A percentile compares a stretch with the other conserved stretches of the same genome.
phyloP scores from a whole-genome alignment of 2,797 vertebrate genomes.

The Meriones psammophilus region DNA sequence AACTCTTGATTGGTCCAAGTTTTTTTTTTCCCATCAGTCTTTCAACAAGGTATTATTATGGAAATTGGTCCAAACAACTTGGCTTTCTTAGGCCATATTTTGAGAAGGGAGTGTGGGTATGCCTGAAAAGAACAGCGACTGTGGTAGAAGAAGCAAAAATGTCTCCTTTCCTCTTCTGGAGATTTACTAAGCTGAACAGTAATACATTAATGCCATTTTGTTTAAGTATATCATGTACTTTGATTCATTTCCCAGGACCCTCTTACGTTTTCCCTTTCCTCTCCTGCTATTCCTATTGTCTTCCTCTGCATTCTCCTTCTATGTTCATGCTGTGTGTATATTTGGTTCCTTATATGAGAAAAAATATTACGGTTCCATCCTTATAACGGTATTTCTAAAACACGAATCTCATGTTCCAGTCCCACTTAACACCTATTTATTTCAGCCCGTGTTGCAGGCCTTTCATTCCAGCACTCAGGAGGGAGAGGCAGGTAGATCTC shows the following conservation, averaged over 20 bases:
- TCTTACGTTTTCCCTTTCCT: not conserved
- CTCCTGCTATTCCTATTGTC: not conserved
- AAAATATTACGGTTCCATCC: not conserved
- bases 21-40: not conserved
- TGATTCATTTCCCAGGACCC: not conserved
- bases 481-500: not conserved
- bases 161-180: not conserved
- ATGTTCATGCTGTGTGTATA: not conserved
- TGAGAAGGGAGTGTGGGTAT: not conserved
- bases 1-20: not conserved
- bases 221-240: not conserved
- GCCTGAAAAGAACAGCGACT: not conserved
- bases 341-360: no score
- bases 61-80: not conserved
- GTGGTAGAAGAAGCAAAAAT: not conserved
- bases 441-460: not conserved
- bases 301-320: no score
- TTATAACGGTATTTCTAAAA: not conserved
- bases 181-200: no score
- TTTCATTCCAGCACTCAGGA: not conserved
- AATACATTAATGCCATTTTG: not conserved
- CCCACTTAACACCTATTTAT: not conserved
- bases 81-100: not conserved
- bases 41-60: not conserved
- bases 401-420: not conserved